Evolutionary conservation across 2,888 invertebrate species (phyloP).

Genomic region (Rhodophaea formosa): DNA sequence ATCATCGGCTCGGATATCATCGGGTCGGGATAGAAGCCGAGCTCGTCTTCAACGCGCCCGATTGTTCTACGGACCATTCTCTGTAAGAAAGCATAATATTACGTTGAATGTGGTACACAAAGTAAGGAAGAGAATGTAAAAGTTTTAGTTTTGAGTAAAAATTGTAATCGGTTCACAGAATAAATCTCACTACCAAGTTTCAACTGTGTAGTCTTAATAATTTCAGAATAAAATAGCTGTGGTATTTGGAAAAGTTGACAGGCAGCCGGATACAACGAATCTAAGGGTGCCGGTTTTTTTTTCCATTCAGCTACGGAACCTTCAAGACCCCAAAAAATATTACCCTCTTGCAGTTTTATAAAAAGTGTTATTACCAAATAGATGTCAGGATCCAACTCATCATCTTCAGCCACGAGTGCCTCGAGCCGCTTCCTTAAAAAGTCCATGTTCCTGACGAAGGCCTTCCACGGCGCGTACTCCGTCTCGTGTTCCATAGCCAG

Average conservation of each 20-base stretch:
- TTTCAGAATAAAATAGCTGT: too few relatives aligned
- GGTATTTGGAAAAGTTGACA: too few relatives aligned
- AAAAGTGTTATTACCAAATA: constrained; percentile 61
- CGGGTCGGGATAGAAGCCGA: constrained; percentile 57
- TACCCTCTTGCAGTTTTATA: too few relatives aligned
- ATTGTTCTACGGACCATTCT: constrained; percentile 63
- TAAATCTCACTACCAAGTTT: too few relatives aligned
- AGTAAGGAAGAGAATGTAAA: too few relatives aligned
- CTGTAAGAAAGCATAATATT: constrained; percentile 34
- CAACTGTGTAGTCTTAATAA: too few relatives aligned
- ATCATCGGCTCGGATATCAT: constrained; percentile 51
- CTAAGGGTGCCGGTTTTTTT: too few relatives aligned
- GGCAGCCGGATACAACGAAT: too few relatives aligned
- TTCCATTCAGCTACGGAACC: too few relatives aligned
- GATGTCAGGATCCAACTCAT: constrained; percentile 60
- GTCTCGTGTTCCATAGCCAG: constrained; percentile 85
- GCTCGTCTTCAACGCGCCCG: constrained; percentile 47
- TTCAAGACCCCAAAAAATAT: too few relatives aligned
- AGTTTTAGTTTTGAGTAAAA: too few relatives aligned
- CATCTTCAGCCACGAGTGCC: constrained; percentile 45
- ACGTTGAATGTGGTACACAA: neutral
- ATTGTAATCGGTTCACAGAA: too few relatives aligned
- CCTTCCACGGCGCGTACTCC: constrained; percentile 88
- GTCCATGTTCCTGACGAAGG: constrained; percentile 69
- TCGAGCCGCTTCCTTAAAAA: constrained; percentile 59